Base-by-base conservation (phyloP, 2,113 vertebrate species). In the Litocranius walleri region DNA sequence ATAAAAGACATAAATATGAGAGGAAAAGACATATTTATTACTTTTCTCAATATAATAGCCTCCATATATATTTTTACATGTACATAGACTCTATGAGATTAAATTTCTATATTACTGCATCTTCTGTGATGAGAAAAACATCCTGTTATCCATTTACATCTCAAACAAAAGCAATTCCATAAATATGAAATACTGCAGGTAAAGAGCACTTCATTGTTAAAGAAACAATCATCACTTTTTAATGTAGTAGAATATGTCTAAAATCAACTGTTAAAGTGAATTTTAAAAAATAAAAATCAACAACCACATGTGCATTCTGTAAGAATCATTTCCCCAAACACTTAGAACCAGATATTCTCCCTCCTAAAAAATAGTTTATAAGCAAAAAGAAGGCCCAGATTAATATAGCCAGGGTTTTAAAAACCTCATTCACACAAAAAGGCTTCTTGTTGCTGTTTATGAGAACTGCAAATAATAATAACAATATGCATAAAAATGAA, bases 211-310 rank as follows among this genome's bases (percentile, higher is more conserved):
- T 92, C 59, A 80, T 62, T 96, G 87, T 90, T 61, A 56, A 56
- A 86, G 12, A 95, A 88, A 87, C 8, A 83, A 80, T 61, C 89
- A 25, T 87, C 15, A 48, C 16, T 40, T 96, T 90, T 62, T 90
- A 87, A 84, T 88, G 83, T n/a, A 84, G 16, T 5, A 52, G 3
- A 56, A 0, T 25, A 81, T 57, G 5, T 95, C 29, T 82, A 94
- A 95, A 95, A 86, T 89, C 40, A 96, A 94, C 91, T 64, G n/a
- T 64, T 90, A 61, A 85, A 57, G 29, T 36, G 21, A n/a, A 59
- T 80, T 96, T 93, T 57, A 21, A 36, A 91, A 97, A 92, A 80
- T 88, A 81, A 95, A 77, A 92, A 90, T 4, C 8, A 88, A 77
- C 92, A 82, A 92, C 56, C 50, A 43, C 59, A 48, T 61, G 17